Base-by-base conservation (phyloP, 2,113 vertebrate species). In the Plecotus auritus region DNA sequence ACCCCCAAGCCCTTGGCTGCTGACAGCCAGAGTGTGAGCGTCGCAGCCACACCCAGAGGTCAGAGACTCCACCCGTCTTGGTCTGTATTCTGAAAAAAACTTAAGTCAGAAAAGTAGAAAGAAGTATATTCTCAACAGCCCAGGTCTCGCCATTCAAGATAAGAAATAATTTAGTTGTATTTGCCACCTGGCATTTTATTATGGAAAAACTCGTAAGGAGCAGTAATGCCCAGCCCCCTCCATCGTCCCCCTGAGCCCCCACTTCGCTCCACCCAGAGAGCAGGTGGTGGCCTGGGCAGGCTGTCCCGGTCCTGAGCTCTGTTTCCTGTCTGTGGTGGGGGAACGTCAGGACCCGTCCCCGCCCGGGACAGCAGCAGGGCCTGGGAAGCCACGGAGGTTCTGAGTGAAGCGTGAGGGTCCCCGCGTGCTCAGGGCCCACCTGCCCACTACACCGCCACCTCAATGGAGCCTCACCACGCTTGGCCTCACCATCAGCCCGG, bases 151-250 rank as follows among this genome's bases (percentile, higher is more conserved):
- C 59, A 81, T 28, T 20, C 70, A 26, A 45, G 54, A 54, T 23
- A 67, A 59, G 49, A 77, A 20, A 26, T 28, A 6, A 9, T 22
- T 22, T 30, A 22, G 35, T 67, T 56, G 28, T 49, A 17, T 23
- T 77, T 92, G 40, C 90, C 84, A 12, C 40, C 77, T 81, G 90
- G 64, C 26, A 77, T 82, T 95, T 91, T 87, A 70, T 90, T 86
- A 84, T 54, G 54, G 70, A 89, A 59, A 59, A 82, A 56, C 23
- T 82, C 28, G 0, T 30, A 23, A 59, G 49, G 30, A 35, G 22
- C 30, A 40, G 40, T 51, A 26, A 66, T 5, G 32, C 23, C 54
- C 67, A 14, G 30, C 8, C 7, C 51, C 11, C 5, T 47, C 64
- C 56, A 18, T 32, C 11, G 22, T 2, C 11, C 12, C 9, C 37